Percentiles rank a stretch among this genome's conserved stretches.
phyloP scores from a whole-genome alignment of 2,888 invertebrate genomes.

The Micropterix aruncella region DNA sequence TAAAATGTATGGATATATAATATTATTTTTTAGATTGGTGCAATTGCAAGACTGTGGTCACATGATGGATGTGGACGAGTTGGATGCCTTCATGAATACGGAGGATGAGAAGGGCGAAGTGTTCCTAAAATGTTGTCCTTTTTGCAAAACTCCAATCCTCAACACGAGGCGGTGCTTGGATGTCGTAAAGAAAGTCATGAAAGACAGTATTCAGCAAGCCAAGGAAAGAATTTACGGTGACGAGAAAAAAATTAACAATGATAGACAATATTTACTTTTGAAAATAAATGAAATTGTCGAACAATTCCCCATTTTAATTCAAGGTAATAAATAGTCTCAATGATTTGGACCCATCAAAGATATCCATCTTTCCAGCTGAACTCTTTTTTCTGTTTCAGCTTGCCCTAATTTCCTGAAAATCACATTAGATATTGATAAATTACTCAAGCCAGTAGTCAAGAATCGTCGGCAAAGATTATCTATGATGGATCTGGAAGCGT shows the following conservation, averaged over 20 bases:
- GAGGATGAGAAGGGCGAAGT: slow-evolving; percentile 19
- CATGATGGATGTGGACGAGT: slow-evolving; percentile 27
- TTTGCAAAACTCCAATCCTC: slow-evolving; percentile 42
- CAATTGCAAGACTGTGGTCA: slow-evolving; percentile 38
- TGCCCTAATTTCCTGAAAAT: too few species aligned
- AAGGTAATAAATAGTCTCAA: too few species aligned
- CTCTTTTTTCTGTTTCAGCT: too few species aligned
- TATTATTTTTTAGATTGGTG: slow-evolving; percentile 29
- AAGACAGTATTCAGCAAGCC: slow-evolving; percentile 26
- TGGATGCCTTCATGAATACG: slow-evolving; percentile 27
- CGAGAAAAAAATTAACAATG: slow-evolving; percentile 15
- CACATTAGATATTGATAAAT: too few species aligned
- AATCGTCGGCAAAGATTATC: not conserved
- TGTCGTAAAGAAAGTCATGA: slow-evolving; percentile 23
- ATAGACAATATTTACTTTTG: slow-evolving; percentile 7
- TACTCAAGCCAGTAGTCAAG: not conserved
- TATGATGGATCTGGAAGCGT: not conserved
- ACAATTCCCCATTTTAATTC: too few species aligned
- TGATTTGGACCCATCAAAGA: too few species aligned
- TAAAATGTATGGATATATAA: not conserved
- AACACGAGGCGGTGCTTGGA: slow-evolving; percentile 42
- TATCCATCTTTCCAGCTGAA: too few species aligned
- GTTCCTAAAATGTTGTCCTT: slow-evolving; percentile 31
- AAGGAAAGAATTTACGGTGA: slow-evolving; percentile 27
- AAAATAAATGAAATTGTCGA: too few species aligned